Base-by-base conservation (phyloP, 2,797 vertebrate species). In the Bovichtus diacanthus region DNA sequence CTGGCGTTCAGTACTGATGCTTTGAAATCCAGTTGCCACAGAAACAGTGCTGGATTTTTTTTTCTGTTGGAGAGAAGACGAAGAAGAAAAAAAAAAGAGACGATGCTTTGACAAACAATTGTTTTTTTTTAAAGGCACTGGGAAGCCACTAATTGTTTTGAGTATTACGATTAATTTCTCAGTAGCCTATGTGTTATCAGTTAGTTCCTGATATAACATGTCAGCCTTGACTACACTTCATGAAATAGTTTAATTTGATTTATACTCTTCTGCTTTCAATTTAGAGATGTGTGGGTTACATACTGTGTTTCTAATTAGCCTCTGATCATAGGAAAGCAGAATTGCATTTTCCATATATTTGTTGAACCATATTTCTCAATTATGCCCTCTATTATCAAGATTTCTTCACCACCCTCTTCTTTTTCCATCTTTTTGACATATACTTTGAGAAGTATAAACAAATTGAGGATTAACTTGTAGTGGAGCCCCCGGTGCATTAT, bases 11-110 rank as follows among this genome's bases (percentile, higher is more conserved):
- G 73, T 36, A 0, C 60, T 78, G 79, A 75, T 72, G 78, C 90
- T 89, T 86, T 87, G 76, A 80, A 80, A 90, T 50, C 3, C 55
- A 83, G 87, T 89, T 91, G 77, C 89, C 85, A 89, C 86, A 88
- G 89, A 88, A 92, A 93, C 87, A 50, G 77, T 47, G 56, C 49
- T 54, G 36, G 50, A 81, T 66, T 84, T 82, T n/a, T n/a, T 60
- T 61, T 58, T 23, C 62, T 69, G 55, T 55, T 39, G 36, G 7
- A 39, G 16, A 13, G 12, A 18, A 44, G 44, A n/a, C n/a, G n/a
- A n/a, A n/a, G n/a, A n/a, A n/a, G n/a, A n/a, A 11, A 15, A 51
- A 16, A 76, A 41, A 29, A 38, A 6, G 49, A 67, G 23, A 60
- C n/a, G n/a, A n/a, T n/a, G 54, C 59, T 61, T 68, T 5, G 23